Base-by-base conservation (phyloP, 53 echinoderm and acorn worm species). In the Echinarachnius parma region DNA sequence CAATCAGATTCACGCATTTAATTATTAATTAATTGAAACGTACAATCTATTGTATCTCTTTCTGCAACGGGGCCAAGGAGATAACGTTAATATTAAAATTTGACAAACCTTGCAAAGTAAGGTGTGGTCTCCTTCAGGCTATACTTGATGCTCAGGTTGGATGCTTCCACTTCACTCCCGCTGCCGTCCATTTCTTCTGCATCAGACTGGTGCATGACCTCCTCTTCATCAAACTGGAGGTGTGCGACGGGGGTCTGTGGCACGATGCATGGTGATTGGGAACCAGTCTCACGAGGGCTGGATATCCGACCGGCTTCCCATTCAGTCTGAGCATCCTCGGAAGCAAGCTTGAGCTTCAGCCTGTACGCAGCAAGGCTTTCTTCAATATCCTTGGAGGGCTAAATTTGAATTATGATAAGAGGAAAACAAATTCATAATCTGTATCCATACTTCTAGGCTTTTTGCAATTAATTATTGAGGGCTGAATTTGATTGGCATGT, bases 81-180 rank as follows among this genome's bases (percentile, higher is more conserved):
- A n/a, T n/a, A n/a, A n/a, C n/a, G n/a, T n/a, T n/a, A n/a, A n/a
- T n/a, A n/a, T n/a, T n/a, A n/a, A n/a, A n/a, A n/a, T n/a, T 39
- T 7, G 42, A 39, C 52, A 58, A 14, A 88, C 92, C 92, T 88
- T 49, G 89, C 66, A 47, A 88, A 82, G 31, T 77, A 78, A 2
- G 92, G 92, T 15, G 92, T 92, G 24, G 92, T 75, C 48, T 92
- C 88, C 5, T 74, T 88, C 61, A 92, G 76, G 59, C 82, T 79
- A 48, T 69, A 92, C 57, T 78, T 78, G 58, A 66, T 65, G 32
- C 30, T 57, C 1, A 72, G 42, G 42, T 72, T 35, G 8, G 57
- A 72, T 14, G 26, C 25, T 47, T 66, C 47, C 4, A 5, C 19
- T 52, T 28, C 20, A 18, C 24, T 13, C 37, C 34, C 70, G 55